A percentile compares a stretch with the other conserved stretches of the same genome.
These are phyloP conservation scores for Enoplolaimus lenunculus DNA, from an alignment of 2,888 invertebrate genomes.

Conservation along the genomic window DNA sequence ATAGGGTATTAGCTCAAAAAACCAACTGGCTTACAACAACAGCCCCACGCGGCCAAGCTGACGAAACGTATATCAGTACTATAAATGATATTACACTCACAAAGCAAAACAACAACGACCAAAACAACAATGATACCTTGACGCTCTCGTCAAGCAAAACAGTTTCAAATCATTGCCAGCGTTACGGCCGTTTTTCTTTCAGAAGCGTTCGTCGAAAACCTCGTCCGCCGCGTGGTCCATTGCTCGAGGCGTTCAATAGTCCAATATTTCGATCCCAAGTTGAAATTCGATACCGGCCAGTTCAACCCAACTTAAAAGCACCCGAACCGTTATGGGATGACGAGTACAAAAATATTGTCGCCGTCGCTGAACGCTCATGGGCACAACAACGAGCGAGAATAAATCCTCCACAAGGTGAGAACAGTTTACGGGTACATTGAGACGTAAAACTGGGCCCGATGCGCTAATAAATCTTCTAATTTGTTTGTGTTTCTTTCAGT, in stretches of 20 bases:
- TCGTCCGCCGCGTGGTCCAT: constrained; percentile 31
- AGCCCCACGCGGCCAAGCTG: no score
- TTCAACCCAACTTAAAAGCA: constrained; percentile 3
- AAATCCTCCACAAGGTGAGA: neutral
- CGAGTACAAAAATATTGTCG: constrained; percentile 37
- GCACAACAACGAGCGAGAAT: constrained; percentile 31
- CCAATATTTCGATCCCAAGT: constrained; percentile 28
- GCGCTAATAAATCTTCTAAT: no score
- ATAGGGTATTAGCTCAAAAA: no score
- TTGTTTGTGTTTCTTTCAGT: no score
- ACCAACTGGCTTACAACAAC: no score
- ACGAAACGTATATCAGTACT: no score
- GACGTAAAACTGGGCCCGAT: neutral
- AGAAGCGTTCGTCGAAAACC: neutral
- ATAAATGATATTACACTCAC: no score
- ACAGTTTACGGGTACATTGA: neutral
- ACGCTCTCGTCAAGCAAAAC: no score
- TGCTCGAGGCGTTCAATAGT: constrained; percentile 37
- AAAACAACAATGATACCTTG: no score
- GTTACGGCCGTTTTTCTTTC: neutral
- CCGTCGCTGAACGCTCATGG: constrained; percentile 33
- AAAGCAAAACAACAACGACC: no score
- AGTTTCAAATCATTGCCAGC: no score
- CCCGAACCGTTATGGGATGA: constrained; percentile 16
- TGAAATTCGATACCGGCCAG: constrained; percentile 7